Evolutionary conservation across 2,113 vertebrate species (phyloP), one percentile per base, ranked within the genome.

Genomic region (Upupa epops): DNA sequence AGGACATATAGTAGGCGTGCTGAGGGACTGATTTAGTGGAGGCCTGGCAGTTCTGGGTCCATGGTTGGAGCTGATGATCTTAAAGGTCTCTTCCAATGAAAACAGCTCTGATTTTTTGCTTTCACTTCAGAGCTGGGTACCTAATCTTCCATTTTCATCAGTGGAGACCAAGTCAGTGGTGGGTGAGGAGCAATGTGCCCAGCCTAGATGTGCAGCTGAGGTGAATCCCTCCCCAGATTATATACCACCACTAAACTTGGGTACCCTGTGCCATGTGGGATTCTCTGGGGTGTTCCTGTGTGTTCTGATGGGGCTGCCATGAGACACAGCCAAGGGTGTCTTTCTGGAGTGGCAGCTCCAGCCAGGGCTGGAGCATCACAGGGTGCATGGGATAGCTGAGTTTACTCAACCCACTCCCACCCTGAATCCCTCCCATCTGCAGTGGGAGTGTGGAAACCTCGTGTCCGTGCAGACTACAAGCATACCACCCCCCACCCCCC

Each of bases 331-430:
- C 42, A 59, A 45, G 22, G 32, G 10, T 55, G n/a, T 24, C 51
- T 52, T 76, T 83, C 32, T 73, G 17, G 21, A 48, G 29, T 5
- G 21, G 56, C 22, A 66, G 60, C 52, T 86, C 55, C 28, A 64
- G 16, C 5, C 18, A 37, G 31, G n/a, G n/a, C 5, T 79, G 13
- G 32, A 78, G 17, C 25, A 55, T 9, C 55, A 69, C 59, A 32
- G n/a, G 18, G 26, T 13, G 4, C 13, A 28, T 1, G 2, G 28
- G n/a, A 45, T 36, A 84, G 40, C 18, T 3, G 1, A 46, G 31
- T 55, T 77, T 49, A n/a, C 24, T 17, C 26, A 40, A 36, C 3
- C 32, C 15, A 4, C 4, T 76, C n/a, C 24, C 25, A 32, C 5
- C 34, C 6, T 46, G 72, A 11, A 31, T 60, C 5, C 6, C 46